Conservation (phyloP, 30 jellyfish, hydroid and myxozoan species). For the Chrysaora quinquecirrha region DNA sequence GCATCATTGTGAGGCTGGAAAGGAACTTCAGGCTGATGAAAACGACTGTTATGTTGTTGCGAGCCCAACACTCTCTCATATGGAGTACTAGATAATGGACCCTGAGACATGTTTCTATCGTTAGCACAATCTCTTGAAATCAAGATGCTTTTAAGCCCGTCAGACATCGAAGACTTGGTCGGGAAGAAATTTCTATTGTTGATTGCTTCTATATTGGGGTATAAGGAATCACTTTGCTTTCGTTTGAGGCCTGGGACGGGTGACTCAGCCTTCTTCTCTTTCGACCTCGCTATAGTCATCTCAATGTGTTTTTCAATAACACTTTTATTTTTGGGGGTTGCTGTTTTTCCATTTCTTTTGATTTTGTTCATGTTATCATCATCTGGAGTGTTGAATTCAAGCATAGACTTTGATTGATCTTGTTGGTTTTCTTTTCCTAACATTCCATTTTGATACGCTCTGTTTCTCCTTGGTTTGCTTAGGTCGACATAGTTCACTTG, state of each 20-base stretch:
- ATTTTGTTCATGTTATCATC: not conserved
- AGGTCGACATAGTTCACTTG: slow-evolving; percentile 52
- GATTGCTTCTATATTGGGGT: not conserved
- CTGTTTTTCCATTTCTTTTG: not conserved
- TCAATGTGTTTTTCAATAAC: slow-evolving; percentile 51
- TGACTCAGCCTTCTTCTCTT: not conserved
- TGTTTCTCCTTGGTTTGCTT: slow-evolving; percentile 39
- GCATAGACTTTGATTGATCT: not conserved
- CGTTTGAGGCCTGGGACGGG: not conserved
- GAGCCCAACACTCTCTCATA: not conserved
- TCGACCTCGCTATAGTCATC: slow-evolving; percentile 7
- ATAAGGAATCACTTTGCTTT: too few species aligned
- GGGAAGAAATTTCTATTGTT: not conserved
- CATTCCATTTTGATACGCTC: slow-evolving; percentile 31
- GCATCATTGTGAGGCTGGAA: too few species aligned
- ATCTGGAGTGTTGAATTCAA: slow-evolving; percentile 27
- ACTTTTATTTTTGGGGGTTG: slow-evolving; percentile 31
- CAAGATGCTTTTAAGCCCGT: not conserved
- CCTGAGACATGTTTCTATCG: not conserved
- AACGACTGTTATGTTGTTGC: not conserved
- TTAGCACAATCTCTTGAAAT: not conserved
- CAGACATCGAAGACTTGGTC: not conserved
- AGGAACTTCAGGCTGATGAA: too few species aligned
- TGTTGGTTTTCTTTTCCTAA: slow-evolving; percentile 14
- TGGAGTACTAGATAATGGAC: not conserved